Percentiles rank a stretch among this genome's conserved stretches.
Conservation (phyloP, 2,797 vertebrate genomes). For the Eutrigla gurnardus region DNA sequence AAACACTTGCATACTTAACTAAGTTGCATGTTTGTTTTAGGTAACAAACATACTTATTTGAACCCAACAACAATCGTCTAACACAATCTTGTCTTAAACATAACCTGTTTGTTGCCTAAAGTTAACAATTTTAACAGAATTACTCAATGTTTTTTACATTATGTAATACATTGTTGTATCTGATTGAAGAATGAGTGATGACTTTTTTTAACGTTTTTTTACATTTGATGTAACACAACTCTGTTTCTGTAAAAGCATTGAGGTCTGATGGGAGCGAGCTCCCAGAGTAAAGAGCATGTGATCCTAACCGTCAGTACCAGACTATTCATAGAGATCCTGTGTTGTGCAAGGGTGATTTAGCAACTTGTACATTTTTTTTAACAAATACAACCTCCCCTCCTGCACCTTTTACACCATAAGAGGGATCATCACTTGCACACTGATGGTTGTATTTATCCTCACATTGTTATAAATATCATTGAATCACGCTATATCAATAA, state of each 20-base stretch:
- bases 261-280: slow-evolving; percentile 6
- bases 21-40: not conserved
- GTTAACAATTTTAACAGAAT: not conserved
- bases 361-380: slow-evolving; percentile 62
- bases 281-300: slow-evolving; percentile 61
- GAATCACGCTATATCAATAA: not conserved
- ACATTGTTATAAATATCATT: not conserved
- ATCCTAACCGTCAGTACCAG: slow-evolving; percentile 70
- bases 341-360: slow-evolving; percentile 82
- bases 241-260: not conserved
- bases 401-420: slow-evolving; percentile 19
- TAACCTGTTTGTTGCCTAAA: not conserved
- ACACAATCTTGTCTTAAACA: not conserved
- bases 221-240: not conserved
- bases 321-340: slow-evolving; percentile 84
- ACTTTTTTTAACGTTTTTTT: not conserved
- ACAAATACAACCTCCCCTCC: slow-evolving; percentile 15
- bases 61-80: not conserved
- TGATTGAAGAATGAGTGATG: not conserved
- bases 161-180: not conserved
- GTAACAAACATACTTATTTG: not conserved
- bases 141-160: not conserved
- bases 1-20: not conserved
- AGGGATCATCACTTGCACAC: not conserved
- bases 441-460: not conserved